Conservation (phyloP, 2,888 invertebrate genomes). For the Amphimallon solstitiale region DNA sequence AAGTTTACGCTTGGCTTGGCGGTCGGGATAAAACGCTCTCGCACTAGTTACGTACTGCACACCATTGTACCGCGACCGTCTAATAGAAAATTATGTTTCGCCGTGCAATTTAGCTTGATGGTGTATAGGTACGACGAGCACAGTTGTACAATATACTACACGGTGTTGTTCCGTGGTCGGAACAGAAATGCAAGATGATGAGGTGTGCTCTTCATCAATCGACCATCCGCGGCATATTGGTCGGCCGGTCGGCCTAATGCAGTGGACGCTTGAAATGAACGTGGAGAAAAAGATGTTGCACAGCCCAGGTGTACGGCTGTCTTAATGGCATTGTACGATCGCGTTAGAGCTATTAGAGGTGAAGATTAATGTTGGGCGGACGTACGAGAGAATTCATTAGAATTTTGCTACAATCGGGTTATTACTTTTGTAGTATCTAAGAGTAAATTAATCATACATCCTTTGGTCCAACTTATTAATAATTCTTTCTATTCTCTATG, state of each 20-base stretch:
- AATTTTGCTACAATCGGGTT: not conserved
- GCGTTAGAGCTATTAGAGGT: constrained; percentile 12
- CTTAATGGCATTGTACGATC: constrained; percentile 15
- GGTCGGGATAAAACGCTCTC: constrained; percentile 3
- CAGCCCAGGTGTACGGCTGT: constrained; percentile 22
- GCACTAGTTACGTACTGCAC: constrained; percentile 18
- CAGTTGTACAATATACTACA: not conserved
- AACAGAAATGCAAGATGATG: constrained; percentile 21
- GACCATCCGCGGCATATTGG: constrained; percentile 7
- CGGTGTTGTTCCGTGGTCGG: not conserved
- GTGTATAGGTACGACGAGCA: not conserved
- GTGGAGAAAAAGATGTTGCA: constrained; percentile 11
- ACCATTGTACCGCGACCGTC: not conserved
- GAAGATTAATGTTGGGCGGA: constrained; percentile 4
- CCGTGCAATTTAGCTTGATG: constrained; percentile 7
- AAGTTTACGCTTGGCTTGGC: constrained; percentile 31
- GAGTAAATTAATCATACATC: too few relatives aligned
- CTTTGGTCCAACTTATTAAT: too few relatives aligned
- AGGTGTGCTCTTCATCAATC: constrained; percentile 31
- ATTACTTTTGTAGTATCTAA: too few relatives aligned
- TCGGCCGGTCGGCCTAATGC: constrained; percentile 14
- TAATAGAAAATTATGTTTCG: constrained; percentile 10
- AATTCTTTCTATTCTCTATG: too few relatives aligned
- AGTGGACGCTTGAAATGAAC: not conserved
- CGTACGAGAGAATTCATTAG: not conserved